These are phyloP conservation scores for Caiman crocodilus DNA, from an alignment of 2,797 vertebrate species.

Conservation along the genomic window DNA sequence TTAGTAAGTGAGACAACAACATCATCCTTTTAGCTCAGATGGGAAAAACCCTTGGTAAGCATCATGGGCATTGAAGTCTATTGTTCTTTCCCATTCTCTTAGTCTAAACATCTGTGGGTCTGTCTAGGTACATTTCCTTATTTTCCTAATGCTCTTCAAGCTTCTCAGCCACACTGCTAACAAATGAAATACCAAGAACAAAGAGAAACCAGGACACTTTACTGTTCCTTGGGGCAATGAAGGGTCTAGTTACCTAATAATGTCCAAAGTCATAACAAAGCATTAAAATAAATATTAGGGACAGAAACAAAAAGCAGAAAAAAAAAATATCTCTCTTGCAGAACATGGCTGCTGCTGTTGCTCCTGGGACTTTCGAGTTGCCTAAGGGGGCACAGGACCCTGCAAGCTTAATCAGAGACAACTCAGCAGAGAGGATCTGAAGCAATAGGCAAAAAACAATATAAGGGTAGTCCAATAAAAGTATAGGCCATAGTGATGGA, in stretches of 20 bases:
- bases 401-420: background rate
- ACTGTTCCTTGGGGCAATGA: conserved; percentile 31
- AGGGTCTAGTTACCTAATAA: conserved; percentile 42
- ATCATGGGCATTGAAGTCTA: too few species aligned
- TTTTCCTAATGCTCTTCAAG: background rate
- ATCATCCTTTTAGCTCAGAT: background rate
- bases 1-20: background rate
- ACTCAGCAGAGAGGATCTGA: background rate
- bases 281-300: conserved; percentile 46
- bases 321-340: background rate
- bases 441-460: background rate
- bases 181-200: conserved; percentile 43
- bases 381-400: background rate
- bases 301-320: conserved; percentile 34
- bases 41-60: background rate
- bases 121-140: background rate
- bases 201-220: conserved; percentile 36
- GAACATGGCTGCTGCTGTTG: background rate
- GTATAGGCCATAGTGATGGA: background rate
- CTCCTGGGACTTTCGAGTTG: background rate
- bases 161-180: background rate
- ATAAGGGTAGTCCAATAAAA: background rate
- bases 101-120: background rate
- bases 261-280: conserved; percentile 50
- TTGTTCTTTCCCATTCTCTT: too few species aligned